Percentiles rank a stretch among this genome's conserved stretches.
phyloP scores from a whole-genome alignment of 2,888 invertebrate genomes.

The Drosophila niveifrons region DNA sequence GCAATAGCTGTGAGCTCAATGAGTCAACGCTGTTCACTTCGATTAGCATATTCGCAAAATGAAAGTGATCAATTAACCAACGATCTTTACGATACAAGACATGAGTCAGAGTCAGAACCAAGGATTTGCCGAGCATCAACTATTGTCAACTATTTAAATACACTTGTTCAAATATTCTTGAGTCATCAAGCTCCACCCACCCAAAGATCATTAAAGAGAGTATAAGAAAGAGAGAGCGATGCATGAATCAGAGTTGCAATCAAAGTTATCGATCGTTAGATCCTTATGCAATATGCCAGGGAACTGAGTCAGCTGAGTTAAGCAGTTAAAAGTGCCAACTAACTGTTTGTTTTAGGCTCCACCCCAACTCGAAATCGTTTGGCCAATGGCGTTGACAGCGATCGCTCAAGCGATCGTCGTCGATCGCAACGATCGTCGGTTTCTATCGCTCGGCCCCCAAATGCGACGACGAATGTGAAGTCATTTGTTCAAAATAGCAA shows the following conservation, averaged over 20 bases:
- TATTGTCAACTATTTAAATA: not conserved
- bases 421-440: slow-evolving; percentile 35
- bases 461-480: slow-evolving; percentile 50
- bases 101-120: slow-evolving; percentile 12
- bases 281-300: slow-evolving; percentile 20
- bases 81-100: slow-evolving; percentile 13
- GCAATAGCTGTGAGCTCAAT: slow-evolving; percentile 4
- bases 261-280: not conserved
- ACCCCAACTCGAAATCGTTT: slow-evolving; percentile 30
- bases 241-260: not conserved
- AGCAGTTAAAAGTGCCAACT: not conserved
- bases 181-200: not conserved
- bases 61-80: slow-evolving; percentile 20
- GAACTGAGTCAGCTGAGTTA: slow-evolving; percentile 23
- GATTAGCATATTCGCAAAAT: slow-evolving; percentile 19
- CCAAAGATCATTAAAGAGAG: not conserved
- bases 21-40: slow-evolving; percentile 27
- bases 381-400: slow-evolving; percentile 46
- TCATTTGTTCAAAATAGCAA: slow-evolving; percentile 70
- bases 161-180: not conserved
- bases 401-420: slow-evolving; percentile 33
- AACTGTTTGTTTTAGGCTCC: slow-evolving; percentile 34
- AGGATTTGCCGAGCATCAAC: not conserved
- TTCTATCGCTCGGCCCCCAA: slow-evolving; percentile 26
- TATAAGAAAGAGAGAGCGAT: not conserved